A percentile compares a stretch with the other conserved stretches of the same genome.
These are phyloP conservation scores for Podiceps cristatus DNA, from an alignment of 2,113 vertebrate species.

Conservation along the genomic window DNA sequence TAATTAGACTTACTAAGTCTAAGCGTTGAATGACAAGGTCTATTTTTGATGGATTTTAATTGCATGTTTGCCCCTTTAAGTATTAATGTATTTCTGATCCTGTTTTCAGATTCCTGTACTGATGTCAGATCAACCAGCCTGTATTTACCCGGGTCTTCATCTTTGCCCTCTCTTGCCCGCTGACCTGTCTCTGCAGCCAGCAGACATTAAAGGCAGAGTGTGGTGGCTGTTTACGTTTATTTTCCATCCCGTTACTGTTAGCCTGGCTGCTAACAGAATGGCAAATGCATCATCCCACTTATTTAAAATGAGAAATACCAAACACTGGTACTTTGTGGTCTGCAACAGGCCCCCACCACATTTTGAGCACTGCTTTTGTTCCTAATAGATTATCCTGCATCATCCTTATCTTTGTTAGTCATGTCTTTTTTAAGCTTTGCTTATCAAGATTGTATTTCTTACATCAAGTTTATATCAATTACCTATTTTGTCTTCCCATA, in stretches of 20 bases:
- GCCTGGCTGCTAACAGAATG: neutral
- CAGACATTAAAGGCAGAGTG: neutral
- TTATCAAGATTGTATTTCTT: neutral
- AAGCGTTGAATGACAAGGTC: neutral
- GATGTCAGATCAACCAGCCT: neutral
- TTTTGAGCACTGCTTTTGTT: neutral
- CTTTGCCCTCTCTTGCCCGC: neutral
- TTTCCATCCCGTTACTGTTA: neutral
- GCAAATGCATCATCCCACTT: neutral
- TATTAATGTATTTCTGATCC: neutral
- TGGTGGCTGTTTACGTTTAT: neutral
- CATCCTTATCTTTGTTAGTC: neutral
- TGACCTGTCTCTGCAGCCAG: neutral
- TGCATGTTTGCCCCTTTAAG: neutral
- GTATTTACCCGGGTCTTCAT: too few relatives aligned
- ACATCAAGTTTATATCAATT: neutral
- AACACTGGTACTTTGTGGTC: neutral
- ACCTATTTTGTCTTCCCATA: neutral
- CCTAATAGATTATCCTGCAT: neutral
- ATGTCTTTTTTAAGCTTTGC: neutral
- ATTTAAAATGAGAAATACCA: neutral
- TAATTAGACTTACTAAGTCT: neutral
- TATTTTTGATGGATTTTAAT: neutral
- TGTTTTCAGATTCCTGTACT: neutral
- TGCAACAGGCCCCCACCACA: fast-evolving